A percentile compares a stretch with the other conserved stretches of the same genome.
These are phyloP conservation scores for Sebastes iracundus DNA, from an alignment of 2,797 vertebrate species.

Conservation along the genomic window DNA sequence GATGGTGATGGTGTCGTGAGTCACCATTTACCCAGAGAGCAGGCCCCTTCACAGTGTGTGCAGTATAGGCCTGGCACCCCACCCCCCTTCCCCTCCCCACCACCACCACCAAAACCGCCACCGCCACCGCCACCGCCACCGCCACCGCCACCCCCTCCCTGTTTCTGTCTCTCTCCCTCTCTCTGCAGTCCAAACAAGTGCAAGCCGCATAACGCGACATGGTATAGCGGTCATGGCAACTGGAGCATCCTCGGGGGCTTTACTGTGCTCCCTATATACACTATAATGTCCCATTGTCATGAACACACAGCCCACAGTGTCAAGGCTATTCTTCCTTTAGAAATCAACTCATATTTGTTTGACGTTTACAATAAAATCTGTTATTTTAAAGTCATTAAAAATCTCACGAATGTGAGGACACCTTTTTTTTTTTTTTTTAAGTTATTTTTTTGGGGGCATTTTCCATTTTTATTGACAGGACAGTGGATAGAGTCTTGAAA, in stretches of 20 bases:
- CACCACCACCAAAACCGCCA: background rate
- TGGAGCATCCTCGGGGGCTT: constrained; percentile 29
- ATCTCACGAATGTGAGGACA: background rate
- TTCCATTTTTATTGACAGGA: no score
- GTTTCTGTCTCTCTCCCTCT: constrained; percentile 24
- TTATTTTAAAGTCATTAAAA: background rate
- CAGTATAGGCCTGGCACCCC: constrained; percentile 23
- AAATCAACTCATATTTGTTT: background rate
- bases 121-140: background rate
- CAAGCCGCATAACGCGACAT: constrained; percentile 47
- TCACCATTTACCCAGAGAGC: constrained; percentile 54
- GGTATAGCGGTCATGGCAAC: constrained; percentile 47
- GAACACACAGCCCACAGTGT: background rate
- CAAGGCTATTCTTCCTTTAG: background rate
- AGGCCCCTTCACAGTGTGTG: constrained; percentile 26
- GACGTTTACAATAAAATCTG: no score
- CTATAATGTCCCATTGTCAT: constrained; percentile 6
- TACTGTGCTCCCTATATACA: background rate
- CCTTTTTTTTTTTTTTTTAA: no score
- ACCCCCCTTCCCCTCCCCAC: background rate
- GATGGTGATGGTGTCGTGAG: constrained; percentile 55
- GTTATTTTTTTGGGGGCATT: no score
- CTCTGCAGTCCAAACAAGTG: constrained; percentile 58
- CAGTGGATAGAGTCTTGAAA: no score
- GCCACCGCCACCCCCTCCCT: constrained; percentile 6